These are phyloP conservation scores for Fregata magnificens DNA, from an alignment of 2,113 vertebrate genomes.

Conservation along the genomic window DNA sequence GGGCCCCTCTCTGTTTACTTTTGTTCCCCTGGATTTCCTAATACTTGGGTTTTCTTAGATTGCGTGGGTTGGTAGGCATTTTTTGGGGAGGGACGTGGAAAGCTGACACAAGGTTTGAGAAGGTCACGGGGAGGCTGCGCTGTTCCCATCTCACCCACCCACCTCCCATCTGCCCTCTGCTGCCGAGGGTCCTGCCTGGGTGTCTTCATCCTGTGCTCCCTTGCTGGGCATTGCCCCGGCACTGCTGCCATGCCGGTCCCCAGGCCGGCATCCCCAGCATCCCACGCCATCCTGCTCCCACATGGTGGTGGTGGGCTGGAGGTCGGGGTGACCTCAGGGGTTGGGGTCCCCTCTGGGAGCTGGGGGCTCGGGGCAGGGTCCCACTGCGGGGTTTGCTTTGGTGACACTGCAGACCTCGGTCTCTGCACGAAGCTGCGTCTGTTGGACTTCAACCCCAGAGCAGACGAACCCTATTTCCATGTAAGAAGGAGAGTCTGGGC, in stretches of 20 bases:
- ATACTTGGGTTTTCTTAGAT: background rate
- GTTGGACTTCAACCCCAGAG: background rate
- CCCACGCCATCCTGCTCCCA: background rate
- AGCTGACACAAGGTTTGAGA: background rate
- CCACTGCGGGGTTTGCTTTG: background rate
- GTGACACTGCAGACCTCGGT: background rate
- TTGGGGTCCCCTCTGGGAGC: background rate
- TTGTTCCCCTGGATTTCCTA: background rate
- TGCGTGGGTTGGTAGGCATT: background rate
- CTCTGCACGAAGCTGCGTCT: background rate
- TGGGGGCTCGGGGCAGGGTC: background rate
- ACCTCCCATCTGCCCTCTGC: background rate
- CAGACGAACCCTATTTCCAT: background rate
- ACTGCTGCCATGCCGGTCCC: background rate
- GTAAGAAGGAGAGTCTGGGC: background rate
- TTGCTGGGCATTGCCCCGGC: background rate
- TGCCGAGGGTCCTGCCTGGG: background rate
- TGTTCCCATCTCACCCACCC: background rate
- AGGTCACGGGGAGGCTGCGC: background rate
- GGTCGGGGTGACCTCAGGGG: background rate
- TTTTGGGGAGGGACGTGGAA: background rate
- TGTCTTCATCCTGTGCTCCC: background rate
- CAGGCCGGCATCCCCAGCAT: fast-evolving
- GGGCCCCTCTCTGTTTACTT: background rate
- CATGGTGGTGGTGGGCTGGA: fast-evolving